A percentile compares a stretch with the other conserved stretches of the same genome.
phyloP scores from a whole-genome alignment of 1,140 invertebrate species.

The Coelopa frigida region DNA sequence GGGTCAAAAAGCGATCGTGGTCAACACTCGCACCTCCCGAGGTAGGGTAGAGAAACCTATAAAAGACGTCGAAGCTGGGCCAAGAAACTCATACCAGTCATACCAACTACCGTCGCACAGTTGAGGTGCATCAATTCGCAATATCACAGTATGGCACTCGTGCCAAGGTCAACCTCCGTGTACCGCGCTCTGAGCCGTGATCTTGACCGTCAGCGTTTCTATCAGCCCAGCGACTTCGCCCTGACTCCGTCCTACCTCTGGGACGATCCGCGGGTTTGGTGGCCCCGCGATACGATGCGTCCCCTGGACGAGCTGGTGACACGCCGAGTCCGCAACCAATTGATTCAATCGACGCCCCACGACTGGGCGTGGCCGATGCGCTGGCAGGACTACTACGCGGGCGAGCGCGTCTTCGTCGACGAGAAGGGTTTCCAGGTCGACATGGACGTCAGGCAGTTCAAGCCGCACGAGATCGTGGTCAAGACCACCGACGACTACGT shows the following conservation, averaged over 20 bases:
- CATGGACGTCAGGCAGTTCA: constrained; percentile 79
- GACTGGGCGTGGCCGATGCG: constrained; percentile 37
- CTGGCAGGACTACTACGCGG: constrained; percentile 48
- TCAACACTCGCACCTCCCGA: no score
- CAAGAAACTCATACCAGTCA: no score
- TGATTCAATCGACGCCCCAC: constrained; percentile 31
- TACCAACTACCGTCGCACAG: no score
- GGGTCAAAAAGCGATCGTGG: no score
- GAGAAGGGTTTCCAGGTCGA: constrained; percentile 72
- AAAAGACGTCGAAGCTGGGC: no score
- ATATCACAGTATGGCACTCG: constrained; percentile 37
- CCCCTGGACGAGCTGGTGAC: constrained; percentile 37
- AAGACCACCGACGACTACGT: constrained; percentile 74
- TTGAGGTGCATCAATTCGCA: no score
- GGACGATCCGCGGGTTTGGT: constrained; percentile 35
- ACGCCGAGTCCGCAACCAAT: constrained; percentile 33
- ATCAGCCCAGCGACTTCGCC: constrained; percentile 32
- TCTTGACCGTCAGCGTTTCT: constrained; percentile 30
- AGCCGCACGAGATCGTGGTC: constrained; percentile 78
- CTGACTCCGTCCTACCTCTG: constrained; percentile 35
- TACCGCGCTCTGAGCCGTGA: constrained; percentile 36
- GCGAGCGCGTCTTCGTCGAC: constrained; percentile 49
- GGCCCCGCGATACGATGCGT: constrained; percentile 17
- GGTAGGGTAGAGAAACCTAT: no score
- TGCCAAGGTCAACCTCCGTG: constrained; percentile 31